Percentiles rank a stretch among this genome's conserved stretches.
phyloP scores from a whole-genome alignment of 2,888 invertebrate genomes.

The Stramonita haemastoma region DNA sequence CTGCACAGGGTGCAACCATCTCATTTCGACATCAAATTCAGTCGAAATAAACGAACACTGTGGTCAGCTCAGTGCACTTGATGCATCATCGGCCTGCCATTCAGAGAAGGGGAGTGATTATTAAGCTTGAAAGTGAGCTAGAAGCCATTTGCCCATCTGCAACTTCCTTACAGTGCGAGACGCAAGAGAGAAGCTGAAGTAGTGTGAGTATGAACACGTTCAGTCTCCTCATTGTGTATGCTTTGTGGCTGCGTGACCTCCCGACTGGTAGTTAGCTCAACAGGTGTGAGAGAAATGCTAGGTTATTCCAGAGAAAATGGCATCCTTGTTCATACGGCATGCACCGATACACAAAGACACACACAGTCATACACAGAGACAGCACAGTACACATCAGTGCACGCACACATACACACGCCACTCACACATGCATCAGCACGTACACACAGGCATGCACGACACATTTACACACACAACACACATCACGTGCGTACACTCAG shows the following conservation, averaged over 20 bases:
- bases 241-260: not conserved
- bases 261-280: not conserved
- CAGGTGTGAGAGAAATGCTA: not conserved
- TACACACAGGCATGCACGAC: too few relatives aligned
- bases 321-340: too few relatives aligned
- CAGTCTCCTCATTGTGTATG: not conserved
- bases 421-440: too few relatives aligned
- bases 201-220: not conserved
- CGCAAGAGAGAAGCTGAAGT: not conserved
- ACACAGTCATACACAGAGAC: too few relatives aligned
- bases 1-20: too few relatives aligned
- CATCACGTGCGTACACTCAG: not conserved
- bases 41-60: too few relatives aligned
- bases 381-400: too few relatives aligned
- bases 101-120: not conserved
- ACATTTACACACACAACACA: not conserved
- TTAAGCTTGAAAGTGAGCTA: not conserved
- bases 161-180: not conserved
- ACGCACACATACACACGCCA: too few relatives aligned
- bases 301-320: not conserved
- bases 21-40: too few relatives aligned
- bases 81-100: too few relatives aligned
- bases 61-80: too few relatives aligned
- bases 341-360: too few relatives aligned
- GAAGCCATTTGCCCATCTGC: not conserved